phyloP scores from a whole-genome alignment of 2,888 invertebrate genomes.

The Tipula helvola region DNA sequence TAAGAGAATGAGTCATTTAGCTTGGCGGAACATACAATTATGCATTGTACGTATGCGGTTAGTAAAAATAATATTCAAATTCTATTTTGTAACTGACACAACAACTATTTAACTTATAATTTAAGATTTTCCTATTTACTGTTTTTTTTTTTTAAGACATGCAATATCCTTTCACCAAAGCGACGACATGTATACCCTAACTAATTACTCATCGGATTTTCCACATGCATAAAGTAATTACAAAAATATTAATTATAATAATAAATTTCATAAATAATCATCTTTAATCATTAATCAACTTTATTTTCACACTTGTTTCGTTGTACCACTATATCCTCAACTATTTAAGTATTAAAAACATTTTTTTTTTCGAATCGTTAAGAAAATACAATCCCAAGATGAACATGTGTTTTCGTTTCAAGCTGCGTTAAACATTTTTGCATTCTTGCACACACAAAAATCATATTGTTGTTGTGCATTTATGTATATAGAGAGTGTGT shows the following conservation, averaged over 20 bases:
- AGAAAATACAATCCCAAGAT: neutral
- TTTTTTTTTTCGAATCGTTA: neutral
- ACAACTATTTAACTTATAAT: neutral
- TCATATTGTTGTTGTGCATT: neutral
- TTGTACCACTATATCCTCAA: neutral
- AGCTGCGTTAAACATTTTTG: neutral
- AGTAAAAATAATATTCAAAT: neutral
- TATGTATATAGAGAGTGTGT: neutral
- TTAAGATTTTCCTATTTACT: neutral
- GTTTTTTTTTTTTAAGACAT: neutral
- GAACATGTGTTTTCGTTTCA: neutral
- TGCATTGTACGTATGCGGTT: neutral
- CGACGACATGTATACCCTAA: neutral
- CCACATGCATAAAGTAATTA: neutral
- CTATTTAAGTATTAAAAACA: neutral
- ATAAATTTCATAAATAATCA: constrained; percentile 4
- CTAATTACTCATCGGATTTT: neutral
- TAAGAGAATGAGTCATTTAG: neutral
- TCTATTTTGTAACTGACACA: neutral
- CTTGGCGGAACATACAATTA: neutral
- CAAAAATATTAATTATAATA: neutral
- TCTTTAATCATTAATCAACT: neutral
- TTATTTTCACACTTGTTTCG: neutral
- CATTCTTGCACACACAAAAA: neutral
- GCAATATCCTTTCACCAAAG: neutral